Percentiles rank a stretch among this genome's conserved stretches.
Conservation (phyloP, 2,888 invertebrate genomes). For the Callosobruchus maculatus region DNA sequence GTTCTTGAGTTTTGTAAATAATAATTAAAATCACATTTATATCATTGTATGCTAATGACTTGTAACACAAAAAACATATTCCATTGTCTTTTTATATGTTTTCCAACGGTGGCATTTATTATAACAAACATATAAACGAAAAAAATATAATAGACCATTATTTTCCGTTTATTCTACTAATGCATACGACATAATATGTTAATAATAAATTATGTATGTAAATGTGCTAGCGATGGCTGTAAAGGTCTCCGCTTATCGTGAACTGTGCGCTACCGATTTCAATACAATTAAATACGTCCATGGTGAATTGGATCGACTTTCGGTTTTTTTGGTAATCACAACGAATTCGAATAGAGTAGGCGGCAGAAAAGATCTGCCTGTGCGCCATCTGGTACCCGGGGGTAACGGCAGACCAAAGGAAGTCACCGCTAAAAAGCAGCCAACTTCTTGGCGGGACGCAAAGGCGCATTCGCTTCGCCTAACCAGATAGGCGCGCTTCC, state of each 20-base stretch:
- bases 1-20: constrained; percentile 1
- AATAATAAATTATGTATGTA: neutral
- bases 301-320: neutral
- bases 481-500: no score
- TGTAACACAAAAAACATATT: constrained; percentile 19
- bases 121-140: neutral
- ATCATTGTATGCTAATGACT: constrained; percentile 24
- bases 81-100: constrained; percentile 20
- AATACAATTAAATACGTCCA: neutral
- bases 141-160: neutral
- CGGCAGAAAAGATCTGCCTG: no score
- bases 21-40: constrained; percentile 22
- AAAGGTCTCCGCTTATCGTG: neutral
- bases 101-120: neutral
- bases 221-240: neutral
- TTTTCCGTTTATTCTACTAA: neutral
- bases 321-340: no score
- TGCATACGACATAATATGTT: neutral
- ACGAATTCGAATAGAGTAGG: no score
- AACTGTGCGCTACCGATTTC: neutral
- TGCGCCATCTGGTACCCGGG: no score
- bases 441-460: no score
- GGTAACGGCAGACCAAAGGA: no score
- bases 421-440: no score
- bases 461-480: no score